These are phyloP conservation scores for Microplitis mediator DNA, from an alignment of 1,140 invertebrate species.

Conservation along the genomic window DNA sequence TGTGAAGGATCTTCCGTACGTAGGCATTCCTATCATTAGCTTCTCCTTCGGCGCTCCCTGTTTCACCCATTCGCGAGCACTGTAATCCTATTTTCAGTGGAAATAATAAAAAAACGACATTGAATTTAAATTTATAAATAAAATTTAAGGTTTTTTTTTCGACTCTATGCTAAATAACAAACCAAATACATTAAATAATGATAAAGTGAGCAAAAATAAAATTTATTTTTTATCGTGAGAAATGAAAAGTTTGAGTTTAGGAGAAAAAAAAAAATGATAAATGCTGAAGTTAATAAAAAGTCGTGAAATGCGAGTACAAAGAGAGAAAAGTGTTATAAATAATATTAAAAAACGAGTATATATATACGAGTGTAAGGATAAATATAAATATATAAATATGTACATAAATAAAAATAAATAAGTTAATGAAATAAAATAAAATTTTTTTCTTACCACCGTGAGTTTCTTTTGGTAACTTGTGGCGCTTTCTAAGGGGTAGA, in stretches of 20 bases:
- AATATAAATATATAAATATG: background rate
- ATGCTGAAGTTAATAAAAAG: background rate
- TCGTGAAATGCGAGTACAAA: background rate
- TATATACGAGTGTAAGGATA: background rate
- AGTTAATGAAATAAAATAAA: background rate
- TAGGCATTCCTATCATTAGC: constrained; percentile 93
- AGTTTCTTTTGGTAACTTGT: constrained; percentile 89
- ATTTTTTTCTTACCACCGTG: constrained; percentile 74
- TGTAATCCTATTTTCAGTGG: constrained; percentile 74
- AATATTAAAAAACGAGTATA: background rate
- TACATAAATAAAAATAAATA: background rate
- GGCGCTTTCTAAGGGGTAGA: constrained; percentile 86
- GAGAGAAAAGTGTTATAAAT: background rate
- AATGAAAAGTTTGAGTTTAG: background rate
- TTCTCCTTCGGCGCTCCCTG: constrained; percentile 95
- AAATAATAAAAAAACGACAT: background rate
- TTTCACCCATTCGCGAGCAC: constrained; percentile 90
- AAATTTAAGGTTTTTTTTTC: background rate
- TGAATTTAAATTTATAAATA: constrained; percentile 1
- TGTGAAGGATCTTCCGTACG: constrained; percentile 93
- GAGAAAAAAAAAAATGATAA: constrained; percentile 6
- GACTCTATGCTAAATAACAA: too few species aligned
- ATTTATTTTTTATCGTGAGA: background rate
- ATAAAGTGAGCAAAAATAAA: background rate
- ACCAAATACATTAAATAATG: background rate